Percentiles rank a stretch among this genome's conserved stretches.
Conservation (phyloP, 2,888 invertebrate genomes). For the Plebejus argus region DNA sequence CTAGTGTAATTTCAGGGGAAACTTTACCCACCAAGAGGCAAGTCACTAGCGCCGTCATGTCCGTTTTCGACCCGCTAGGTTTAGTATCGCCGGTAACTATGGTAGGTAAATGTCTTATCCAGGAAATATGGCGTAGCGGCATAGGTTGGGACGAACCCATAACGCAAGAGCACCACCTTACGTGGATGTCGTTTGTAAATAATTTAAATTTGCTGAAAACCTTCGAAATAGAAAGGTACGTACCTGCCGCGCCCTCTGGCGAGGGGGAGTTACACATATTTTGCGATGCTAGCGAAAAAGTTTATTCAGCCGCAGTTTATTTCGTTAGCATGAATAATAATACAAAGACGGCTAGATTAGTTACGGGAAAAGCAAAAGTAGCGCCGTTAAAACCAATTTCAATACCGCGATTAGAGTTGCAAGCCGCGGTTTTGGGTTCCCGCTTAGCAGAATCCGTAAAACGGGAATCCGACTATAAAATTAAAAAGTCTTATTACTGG, state of each 20-base stretch:
- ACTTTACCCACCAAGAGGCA: too few species aligned
- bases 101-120: neutral
- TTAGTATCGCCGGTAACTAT: neutral
- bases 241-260: slow-evolving; percentile 1
- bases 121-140: neutral
- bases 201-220: neutral
- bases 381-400: slow-evolving; percentile 19
- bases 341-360: neutral
- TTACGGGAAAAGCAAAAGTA: slow-evolving; percentile 15
- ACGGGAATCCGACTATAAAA: slow-evolving; percentile 13
- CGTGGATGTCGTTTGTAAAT: neutral
- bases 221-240: neutral
- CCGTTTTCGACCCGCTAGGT: neutral
- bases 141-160: neutral
- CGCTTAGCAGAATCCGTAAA: slow-evolving; percentile 34
- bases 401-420: slow-evolving; percentile 29
- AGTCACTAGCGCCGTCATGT: neutral
- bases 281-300: slow-evolving; percentile 18
- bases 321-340: neutral
- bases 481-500: slow-evolving; percentile 33
- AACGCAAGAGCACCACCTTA: neutral
- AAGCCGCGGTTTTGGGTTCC: slow-evolving; percentile 34
- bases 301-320: slow-evolving; percentile 10
- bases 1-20: neutral
- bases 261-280: slow-evolving; percentile 16